Base-by-base conservation (phyloP, 2,888 invertebrate genomes). In the Hydroisotoma schaefferi region DNA sequence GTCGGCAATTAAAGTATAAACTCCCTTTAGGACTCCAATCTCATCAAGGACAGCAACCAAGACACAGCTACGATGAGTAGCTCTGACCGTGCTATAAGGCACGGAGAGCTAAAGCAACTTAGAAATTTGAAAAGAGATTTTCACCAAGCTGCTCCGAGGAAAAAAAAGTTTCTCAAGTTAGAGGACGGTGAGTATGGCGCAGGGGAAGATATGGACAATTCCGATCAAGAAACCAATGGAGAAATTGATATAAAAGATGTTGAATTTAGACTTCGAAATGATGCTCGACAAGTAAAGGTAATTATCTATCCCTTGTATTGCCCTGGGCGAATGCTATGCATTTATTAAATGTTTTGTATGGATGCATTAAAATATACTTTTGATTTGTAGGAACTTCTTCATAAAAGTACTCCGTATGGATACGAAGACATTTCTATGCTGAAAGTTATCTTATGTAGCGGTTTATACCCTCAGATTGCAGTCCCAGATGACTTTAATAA, bases 381-480 rank as follows among this genome's bases (percentile, higher is more conserved):
- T 33, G 10, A 33, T n/a, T 44, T 43, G 10, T 51, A 75, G 73
- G 80, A 81, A 75, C 77, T 88, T 52, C 77, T 87, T 5, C 79
- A 81, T 27, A 85, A 85, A 37, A 81, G 85, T 1, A 82, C 83
- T 44, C 82, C 85, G 0, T 82, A 82, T 37, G 84, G 83, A 65
- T 82, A 83, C 73, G 83, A 83, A 71, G 87, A 88, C 74, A 76
- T 88, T 18, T 81, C 83, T 60, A 81, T 88, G 76, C 75, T 88
- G 18, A 90, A 89, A 76, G 77, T 90, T 43, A 90, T 98, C 59
- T 78, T 99, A 22, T 88, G 90, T 70, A 87, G 92, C 77, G 95
- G 97, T 0, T 80, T 99, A 54, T 98, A 97, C 77, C 98, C 98
- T 0, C 94, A 98, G 80, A 83, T 94, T 59, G 92, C 95, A 0